Base-by-base conservation (phyloP, 1,140 invertebrate species). In the Oppia nitens region DNA sequence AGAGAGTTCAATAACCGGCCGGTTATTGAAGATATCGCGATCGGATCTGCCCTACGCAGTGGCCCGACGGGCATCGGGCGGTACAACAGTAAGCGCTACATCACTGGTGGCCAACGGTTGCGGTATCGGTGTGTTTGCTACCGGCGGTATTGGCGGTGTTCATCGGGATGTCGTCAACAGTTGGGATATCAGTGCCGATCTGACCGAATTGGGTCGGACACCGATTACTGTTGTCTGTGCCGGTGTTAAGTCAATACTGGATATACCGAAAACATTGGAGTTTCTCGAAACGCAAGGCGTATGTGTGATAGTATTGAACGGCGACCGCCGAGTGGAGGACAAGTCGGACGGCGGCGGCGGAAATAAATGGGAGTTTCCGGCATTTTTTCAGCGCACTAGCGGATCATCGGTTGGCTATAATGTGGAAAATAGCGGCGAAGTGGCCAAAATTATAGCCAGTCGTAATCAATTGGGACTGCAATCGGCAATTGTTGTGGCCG, bases 161-260 rank as follows among this genome's bases (percentile, higher is more conserved):
- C 95, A 99, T 71, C 78, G 89, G 40, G 81, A 81, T 40, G 91
- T 80, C 1, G 82, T 94, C 68, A 71, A 70, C 14, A 85, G 83
- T 47, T 76, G 95, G 69, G 95, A 99, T 72, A 77, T 99, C 9
- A 98, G 93, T 64, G 89, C 94, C 6, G 95, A 98, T 75, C 76
- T 98, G 20, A 81, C 78, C 11, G 93, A 98, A 72, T 75, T 99
- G 24, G 84, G 90, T 4, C 75, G 81, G 53, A 93, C 83, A 60
- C 81, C 83, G 6, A 80, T 96, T 1, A 79, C 86, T 57, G 91
- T 98, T 12, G 81, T 98, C 1, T 96, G 87, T 62, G 87, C 91
- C 66, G 95, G 95, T 17, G 80, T 95, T 40, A 99, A 99, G 75
- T 94, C 92, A 32, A 98, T 99, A 66, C 75, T 98, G 27, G 95